These are phyloP conservation scores for Platycheirus albimanus DNA, from an alignment of 2,888 invertebrate genomes.

Conservation along the genomic window DNA sequence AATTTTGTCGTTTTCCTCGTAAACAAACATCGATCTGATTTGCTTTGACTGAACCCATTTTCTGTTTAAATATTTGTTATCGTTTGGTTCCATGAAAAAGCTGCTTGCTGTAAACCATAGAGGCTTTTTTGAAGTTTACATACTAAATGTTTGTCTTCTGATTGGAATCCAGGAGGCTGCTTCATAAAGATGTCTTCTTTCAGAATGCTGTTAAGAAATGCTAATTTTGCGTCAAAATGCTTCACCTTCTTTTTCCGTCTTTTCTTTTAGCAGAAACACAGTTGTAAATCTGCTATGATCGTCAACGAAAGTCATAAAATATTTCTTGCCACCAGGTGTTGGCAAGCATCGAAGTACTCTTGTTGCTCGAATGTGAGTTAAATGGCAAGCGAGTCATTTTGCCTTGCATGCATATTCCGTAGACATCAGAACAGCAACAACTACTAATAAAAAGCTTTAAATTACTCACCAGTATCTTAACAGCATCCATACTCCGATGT, in stretches of 20 bases:
- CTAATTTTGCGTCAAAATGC: slow-evolving; percentile 36
- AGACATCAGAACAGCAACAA: no score
- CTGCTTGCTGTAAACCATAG: background rate
- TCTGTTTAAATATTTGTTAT: background rate
- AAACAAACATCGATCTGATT: background rate
- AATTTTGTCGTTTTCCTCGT: background rate
- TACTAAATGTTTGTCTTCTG: background rate
- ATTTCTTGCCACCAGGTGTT: no score
- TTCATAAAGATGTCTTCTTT: slow-evolving; percentile 1
- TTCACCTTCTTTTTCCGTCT: background rate
- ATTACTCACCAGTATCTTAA: no score
- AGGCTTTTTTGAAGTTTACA: background rate
- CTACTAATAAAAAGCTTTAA: no score
- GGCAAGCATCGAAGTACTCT: no score
- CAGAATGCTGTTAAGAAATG: slow-evolving; percentile 20
- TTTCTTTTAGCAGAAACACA: no score
- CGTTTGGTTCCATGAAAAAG: background rate
- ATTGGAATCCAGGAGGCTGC: background rate
- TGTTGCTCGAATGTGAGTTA: no score
- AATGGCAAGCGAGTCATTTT: no score
- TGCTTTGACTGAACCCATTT: background rate
- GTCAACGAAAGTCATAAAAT: no score
- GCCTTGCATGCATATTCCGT: no score
- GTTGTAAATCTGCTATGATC: no score
- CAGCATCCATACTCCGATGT: no score